Evolutionary conservation across 2,113 vertebrate species (phyloP).

Genomic region (Andinoacara biseriatus): DNA sequence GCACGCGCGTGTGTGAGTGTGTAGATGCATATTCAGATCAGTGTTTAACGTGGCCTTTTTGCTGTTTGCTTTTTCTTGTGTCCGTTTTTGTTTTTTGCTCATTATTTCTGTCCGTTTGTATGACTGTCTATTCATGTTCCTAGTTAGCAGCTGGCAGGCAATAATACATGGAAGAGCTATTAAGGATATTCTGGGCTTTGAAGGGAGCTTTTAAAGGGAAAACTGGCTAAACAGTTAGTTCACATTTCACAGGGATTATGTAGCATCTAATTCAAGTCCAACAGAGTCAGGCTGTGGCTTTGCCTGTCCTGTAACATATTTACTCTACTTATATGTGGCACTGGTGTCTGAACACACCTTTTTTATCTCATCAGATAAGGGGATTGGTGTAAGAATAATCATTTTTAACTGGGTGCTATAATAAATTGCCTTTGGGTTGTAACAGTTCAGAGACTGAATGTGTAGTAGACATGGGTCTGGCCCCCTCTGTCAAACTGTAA

Average conservation of each 20-base stretch:
- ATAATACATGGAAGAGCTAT: constrained; percentile 9
- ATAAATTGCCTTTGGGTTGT: background rate
- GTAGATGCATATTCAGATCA: constrained; percentile 8
- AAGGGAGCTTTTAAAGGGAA: background rate
- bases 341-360: fast-evolving
- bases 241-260: background rate
- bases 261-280: background rate
- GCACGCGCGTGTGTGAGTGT: background rate
- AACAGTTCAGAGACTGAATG: background rate
- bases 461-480: background rate
- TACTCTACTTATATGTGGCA: background rate
- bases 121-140: background rate
- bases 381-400: background rate
- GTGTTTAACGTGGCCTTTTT: constrained; percentile 5
- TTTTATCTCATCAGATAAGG: background rate
- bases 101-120: constrained; percentile 12
- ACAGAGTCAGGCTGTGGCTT: background rate
- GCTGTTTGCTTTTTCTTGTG: background rate
- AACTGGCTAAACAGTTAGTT: constrained; percentile 11
- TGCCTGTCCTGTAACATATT: background rate
- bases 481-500: background rate
- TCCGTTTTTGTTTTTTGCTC: background rate
- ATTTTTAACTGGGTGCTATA: background rate
- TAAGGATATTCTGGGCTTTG: constrained; percentile 3
- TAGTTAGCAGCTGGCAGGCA: constrained; percentile 4